Percentiles rank a stretch among this genome's conserved stretches.
Evolutionary conservation across 2,888 invertebrate species (phyloP).

Genomic region (Sinhomidia bicolor): DNA sequence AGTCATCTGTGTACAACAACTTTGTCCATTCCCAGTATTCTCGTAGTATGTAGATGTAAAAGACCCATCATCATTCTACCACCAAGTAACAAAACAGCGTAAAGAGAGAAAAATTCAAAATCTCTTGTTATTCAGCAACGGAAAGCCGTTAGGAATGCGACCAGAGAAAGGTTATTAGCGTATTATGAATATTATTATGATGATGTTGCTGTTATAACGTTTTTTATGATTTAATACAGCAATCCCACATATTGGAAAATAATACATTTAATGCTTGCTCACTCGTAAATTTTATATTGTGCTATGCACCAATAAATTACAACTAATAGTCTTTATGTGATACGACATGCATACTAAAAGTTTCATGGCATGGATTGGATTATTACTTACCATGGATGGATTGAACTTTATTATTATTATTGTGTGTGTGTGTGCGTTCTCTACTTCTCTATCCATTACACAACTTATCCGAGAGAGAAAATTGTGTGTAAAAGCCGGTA

Average conservation of each 20-base stretch:
- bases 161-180: conserved; percentile 39
- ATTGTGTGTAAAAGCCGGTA: neutral
- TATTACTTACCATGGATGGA: too few relatives aligned
- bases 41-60: too few relatives aligned
- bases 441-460: conserved; percentile 6
- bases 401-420: neutral
- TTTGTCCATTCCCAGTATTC: too few relatives aligned
- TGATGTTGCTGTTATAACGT: neutral
- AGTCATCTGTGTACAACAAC: too few relatives aligned
- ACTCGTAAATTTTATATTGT: conserved; percentile 57
- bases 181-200: conserved; percentile 35
- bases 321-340: conserved; percentile 53
- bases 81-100: neutral
- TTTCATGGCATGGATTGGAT: conserved; percentile 27
- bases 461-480: neutral
- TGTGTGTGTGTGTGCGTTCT: neutral
- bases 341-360: conserved; percentile 59
- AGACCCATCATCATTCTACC: too few relatives aligned
- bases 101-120: neutral
- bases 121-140: conserved; percentile 1
- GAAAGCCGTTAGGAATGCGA: conserved; percentile 59
- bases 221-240: conserved; percentile 59
- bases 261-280: conserved; percentile 30
- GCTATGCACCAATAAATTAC: conserved; percentile 56
- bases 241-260: conserved; percentile 43